A percentile compares a stretch with the other conserved stretches of the same genome.
These are phyloP conservation scores for Edolisoma coerulescens DNA, from an alignment of 2,113 vertebrate genomes.

Conservation along the genomic window DNA sequence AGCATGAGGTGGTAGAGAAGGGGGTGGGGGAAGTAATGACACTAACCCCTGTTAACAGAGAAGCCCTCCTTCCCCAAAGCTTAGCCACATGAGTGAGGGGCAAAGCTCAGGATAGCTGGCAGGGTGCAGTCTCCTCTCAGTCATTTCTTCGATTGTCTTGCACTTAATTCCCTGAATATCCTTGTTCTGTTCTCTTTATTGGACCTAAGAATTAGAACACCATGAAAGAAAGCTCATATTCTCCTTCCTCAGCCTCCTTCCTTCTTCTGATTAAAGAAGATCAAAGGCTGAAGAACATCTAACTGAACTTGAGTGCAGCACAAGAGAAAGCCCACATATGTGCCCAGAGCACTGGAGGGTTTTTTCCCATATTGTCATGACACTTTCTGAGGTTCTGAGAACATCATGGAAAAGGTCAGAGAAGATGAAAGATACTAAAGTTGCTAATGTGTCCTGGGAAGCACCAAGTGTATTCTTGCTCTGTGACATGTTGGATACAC, in stretches of 20 bases:
- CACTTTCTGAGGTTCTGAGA: neutral
- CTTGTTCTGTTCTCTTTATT: slow-evolving; percentile 4
- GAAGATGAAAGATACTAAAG: neutral
- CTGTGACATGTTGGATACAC: neutral
- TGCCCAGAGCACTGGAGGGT: neutral
- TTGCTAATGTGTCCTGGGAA: neutral
- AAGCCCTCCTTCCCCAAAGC: neutral
- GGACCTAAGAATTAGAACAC: neutral
- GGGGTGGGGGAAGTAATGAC: slow-evolving; percentile 3
- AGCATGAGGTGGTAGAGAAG: slow-evolving; percentile 17
- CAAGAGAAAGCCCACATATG: neutral
- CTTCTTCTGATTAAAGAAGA: slow-evolving; percentile 22
- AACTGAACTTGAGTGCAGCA: neutral
- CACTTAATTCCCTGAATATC: neutral
- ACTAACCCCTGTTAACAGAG: slow-evolving; percentile 9
- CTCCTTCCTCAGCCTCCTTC: neutral
- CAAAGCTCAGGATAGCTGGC: neutral
- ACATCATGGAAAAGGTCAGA: neutral
- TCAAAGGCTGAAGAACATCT: neutral
- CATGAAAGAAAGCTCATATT: slow-evolving; percentile 14
- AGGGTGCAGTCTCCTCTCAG: slow-evolving; percentile 7
- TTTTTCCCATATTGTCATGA: neutral
- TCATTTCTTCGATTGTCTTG: slow-evolving; percentile 18
- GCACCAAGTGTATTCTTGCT: neutral
- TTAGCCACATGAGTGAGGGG: neutral